These are phyloP conservation scores for Acanthosoma haemorrhoidale DNA, from an alignment of 2,888 invertebrate genomes.

Conservation along the genomic window DNA sequence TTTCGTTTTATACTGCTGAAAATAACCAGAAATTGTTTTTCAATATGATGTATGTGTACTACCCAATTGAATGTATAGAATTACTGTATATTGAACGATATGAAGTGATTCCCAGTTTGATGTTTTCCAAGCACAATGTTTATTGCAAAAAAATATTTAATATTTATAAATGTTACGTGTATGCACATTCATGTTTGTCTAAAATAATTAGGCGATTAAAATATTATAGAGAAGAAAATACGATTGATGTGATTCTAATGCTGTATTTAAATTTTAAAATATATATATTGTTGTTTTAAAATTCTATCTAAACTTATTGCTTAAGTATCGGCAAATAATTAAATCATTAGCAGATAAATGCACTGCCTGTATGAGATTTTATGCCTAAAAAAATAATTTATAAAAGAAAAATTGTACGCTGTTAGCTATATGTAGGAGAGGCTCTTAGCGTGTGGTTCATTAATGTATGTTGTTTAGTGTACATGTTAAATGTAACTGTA, in stretches of 20 bases:
- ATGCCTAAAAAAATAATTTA: neutral
- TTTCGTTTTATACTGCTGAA: neutral
- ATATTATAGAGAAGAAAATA: neutral
- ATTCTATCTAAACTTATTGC: neutral
- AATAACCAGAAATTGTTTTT: neutral
- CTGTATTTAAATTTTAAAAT: neutral
- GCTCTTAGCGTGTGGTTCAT: neutral
- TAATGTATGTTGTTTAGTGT: neutral
- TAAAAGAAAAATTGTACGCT: neutral
- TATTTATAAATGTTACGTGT: neutral
- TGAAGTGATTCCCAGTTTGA: neutral
- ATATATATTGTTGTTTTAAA: neutral
- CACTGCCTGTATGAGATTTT: neutral
- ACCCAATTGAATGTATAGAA: neutral
- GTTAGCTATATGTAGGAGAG: neutral
- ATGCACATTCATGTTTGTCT: neutral
- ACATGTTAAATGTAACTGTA: neutral
- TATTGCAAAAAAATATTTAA: neutral
- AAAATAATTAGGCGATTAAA: neutral
- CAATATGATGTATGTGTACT: neutral
- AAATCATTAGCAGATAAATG: neutral
- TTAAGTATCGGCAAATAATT: neutral
- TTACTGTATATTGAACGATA: neutral
- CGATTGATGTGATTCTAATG: slow-evolving; percentile 9
- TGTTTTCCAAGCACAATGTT: neutral